A percentile compares a stretch with the other conserved stretches of the same genome.
Evolutionary conservation across 2,113 vertebrate species (phyloP).

Genomic region (Macaca nemestrina): DNA sequence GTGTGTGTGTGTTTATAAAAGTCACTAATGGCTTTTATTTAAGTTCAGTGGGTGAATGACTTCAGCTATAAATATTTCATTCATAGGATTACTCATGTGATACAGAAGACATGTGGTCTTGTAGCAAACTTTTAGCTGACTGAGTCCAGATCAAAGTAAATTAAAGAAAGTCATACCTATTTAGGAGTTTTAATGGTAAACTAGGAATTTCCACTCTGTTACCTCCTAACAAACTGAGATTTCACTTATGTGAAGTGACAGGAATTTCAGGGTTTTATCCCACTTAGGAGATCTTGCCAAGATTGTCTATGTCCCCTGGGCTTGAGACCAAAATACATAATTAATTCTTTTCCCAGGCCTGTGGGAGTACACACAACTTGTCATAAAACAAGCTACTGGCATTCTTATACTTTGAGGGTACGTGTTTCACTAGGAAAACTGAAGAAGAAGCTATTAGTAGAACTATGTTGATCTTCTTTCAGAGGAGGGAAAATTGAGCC

Average conservation of each 20-base stretch:
- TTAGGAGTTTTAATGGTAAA: slow-evolving; percentile 40
- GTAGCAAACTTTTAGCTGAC: background rate
- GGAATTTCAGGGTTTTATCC: slow-evolving; percentile 67
- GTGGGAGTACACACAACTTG: background rate
- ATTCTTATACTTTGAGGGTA: background rate
- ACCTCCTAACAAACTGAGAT: slow-evolving; percentile 67
- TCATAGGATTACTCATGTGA: background rate
- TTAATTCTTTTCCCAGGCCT: slow-evolving; percentile 47
- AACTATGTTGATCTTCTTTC: slow-evolving; percentile 53
- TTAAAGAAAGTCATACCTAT: slow-evolving; percentile 19
- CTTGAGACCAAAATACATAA: slow-evolving; percentile 65
- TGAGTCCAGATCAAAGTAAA: slow-evolving; percentile 34
- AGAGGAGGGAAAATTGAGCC: slow-evolving; percentile 53
- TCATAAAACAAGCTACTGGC: slow-evolving; percentile 53
- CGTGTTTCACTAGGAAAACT: slow-evolving; percentile 54
- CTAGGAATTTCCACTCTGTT: slow-evolving; percentile 54
- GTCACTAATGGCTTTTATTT: background rate
- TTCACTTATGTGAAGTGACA: slow-evolving; percentile 73
- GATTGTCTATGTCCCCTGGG: slow-evolving; percentile 63
- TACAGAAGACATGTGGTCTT: background rate
- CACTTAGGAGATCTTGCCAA: slow-evolving; percentile 52
- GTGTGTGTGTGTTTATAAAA: background rate
- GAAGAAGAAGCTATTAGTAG: slow-evolving; percentile 52
- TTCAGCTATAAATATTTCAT: background rate
- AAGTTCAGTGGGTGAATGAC: background rate